phyloP scores from a whole-genome alignment of 1,140 invertebrate genomes.

The Antheraea mylitta region DNA sequence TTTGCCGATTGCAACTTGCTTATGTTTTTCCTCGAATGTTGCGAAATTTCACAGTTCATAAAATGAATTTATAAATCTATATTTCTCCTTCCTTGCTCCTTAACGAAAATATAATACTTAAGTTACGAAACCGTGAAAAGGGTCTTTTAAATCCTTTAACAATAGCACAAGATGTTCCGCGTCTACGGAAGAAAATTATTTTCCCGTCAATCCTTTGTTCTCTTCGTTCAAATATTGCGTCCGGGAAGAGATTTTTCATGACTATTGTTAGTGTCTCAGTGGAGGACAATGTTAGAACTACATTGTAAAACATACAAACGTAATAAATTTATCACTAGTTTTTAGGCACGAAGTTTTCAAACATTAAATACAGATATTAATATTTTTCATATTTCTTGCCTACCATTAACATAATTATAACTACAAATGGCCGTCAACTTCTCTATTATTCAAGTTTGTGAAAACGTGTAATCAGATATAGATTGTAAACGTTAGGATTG shows the following conservation, averaged over 20 bases:
- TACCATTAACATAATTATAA: too few relatives aligned
- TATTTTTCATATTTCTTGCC: too few relatives aligned
- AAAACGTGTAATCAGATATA: too few relatives aligned
- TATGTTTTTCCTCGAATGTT: too few relatives aligned
- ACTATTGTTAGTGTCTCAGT: slow-evolving; percentile 15
- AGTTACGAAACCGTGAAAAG: slow-evolving; percentile 47
- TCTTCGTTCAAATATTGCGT: slow-evolving; percentile 46
- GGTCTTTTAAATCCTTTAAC: slow-evolving; percentile 66
- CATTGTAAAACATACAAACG: background rate
- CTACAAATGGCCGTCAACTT: too few relatives aligned
- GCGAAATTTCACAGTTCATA: too few relatives aligned
- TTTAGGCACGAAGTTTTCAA: too few relatives aligned
- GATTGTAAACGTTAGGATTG: too few relatives aligned
- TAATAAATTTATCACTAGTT: too few relatives aligned
- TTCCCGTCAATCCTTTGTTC: slow-evolving; percentile 53
- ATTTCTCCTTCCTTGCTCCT: background rate
- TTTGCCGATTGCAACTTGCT: too few relatives aligned
- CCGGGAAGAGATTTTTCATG: slow-evolving; percentile 40
- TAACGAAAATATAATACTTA: slow-evolving; percentile 8
- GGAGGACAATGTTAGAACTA: background rate
- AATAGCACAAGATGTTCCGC: slow-evolving; percentile 66
- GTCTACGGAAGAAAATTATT: slow-evolving; percentile 65
- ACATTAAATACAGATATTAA: too few relatives aligned
- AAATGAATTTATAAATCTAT: background rate
- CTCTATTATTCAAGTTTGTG: too few relatives aligned